phyloP scores from a whole-genome alignment of 2,888 invertebrate species.

The Lepidocyrtinus sp. region DNA sequence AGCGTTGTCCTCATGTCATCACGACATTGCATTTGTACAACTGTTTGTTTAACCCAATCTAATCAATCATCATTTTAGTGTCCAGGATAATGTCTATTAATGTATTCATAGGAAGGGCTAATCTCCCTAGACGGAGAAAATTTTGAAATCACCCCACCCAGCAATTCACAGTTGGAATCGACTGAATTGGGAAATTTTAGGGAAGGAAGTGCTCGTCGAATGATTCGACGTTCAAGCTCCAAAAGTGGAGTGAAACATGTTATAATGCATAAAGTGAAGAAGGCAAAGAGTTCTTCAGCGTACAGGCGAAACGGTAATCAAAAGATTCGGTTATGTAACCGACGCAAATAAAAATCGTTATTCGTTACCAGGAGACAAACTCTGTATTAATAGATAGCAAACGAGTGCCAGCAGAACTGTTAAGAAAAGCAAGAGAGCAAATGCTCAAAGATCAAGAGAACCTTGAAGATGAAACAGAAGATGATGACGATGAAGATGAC shows the following conservation, averaged over 20 bases:
- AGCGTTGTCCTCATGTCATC: slow-evolving; percentile 35
- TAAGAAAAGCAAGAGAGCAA: slow-evolving; percentile 31
- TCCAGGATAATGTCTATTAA: background rate
- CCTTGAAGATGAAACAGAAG: slow-evolving; percentile 33
- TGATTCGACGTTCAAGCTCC: background rate
- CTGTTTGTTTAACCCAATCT: background rate
- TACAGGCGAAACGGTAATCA: background rate
- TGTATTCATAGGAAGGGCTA: background rate
- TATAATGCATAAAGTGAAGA: background rate
- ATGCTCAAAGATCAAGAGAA: slow-evolving; percentile 35
- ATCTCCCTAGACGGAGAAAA: slow-evolving; percentile 20
- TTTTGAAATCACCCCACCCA: slow-evolving; percentile 29
- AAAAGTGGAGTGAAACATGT: background rate
- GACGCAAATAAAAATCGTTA: background rate
- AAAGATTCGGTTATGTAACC: background rate
- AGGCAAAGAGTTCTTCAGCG: background rate
- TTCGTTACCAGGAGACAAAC: background rate
- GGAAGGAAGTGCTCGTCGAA: background rate
- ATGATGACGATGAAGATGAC: slow-evolving; percentile 41
- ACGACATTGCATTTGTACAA: slow-evolving; percentile 34
- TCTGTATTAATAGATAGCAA: background rate
- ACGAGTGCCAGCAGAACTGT: background rate
- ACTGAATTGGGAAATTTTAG: too few relatives aligned
- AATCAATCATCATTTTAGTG: background rate
- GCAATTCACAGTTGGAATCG: too few relatives aligned